Conservation (phyloP, 2,797 vertebrate species). For the Trichosurus vulpecula region DNA sequence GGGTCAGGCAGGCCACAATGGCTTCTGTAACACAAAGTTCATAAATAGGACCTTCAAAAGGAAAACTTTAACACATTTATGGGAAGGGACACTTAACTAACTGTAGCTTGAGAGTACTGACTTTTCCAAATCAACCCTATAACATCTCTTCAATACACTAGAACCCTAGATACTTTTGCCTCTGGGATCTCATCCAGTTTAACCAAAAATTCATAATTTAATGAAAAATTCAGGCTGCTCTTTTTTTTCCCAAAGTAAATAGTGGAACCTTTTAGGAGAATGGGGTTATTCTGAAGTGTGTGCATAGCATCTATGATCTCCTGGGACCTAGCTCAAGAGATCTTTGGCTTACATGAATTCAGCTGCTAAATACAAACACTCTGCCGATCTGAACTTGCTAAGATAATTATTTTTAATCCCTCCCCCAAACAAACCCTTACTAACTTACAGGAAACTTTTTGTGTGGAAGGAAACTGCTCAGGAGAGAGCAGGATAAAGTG, state of each 20-base stretch:
- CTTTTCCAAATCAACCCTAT: not conserved
- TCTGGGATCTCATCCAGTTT: not conserved
- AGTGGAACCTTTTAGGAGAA: not conserved
- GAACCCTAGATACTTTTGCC: not conserved
- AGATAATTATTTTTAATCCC: not conserved
- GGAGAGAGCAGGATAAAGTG: not conserved
- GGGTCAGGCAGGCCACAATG: not conserved
- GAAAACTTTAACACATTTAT: not conserved
- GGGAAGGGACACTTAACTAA: not conserved
- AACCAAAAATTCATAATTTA: not conserved
- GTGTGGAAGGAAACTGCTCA: not conserved
- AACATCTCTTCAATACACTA: not conserved
- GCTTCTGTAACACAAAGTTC: not conserved
- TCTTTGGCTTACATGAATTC: not conserved
- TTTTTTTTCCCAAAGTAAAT: not conserved
- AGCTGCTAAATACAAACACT: not conserved
- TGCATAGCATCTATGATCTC: not conserved
- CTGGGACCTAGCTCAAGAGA: not conserved
- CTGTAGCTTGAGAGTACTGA: not conserved
- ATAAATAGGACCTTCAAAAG: not conserved
- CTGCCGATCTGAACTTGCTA: not conserved
- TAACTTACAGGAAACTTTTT: conserved; percentile 21
- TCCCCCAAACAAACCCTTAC: conserved; percentile 1
- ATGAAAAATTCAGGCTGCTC: not conserved
- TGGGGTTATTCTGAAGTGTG: not conserved